These are phyloP conservation scores for Panulirus ornatus DNA, from an alignment of 1,140 invertebrate species.

Conservation along the genomic window DNA sequence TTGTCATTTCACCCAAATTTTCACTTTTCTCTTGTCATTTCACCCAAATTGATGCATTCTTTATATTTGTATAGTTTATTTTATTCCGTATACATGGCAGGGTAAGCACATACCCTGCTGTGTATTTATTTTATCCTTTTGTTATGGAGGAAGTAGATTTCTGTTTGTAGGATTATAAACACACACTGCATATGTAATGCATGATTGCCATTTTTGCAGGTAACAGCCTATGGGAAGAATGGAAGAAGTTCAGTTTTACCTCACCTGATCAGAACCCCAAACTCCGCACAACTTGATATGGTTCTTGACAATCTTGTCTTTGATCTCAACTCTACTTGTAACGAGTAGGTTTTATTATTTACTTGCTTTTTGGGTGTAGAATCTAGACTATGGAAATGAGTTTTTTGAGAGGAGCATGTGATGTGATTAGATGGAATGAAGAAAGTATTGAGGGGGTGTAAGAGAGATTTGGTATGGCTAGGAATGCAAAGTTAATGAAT, in stretches of 20 bases:
- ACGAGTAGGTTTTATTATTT: conserved; percentile 20
- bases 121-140: too few relatives aligned
- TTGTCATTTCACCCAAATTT: too few relatives aligned
- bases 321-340: conserved; percentile 2
- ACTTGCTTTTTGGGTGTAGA: neutral
- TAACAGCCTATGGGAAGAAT: conserved; percentile 38
- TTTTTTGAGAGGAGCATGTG: too few relatives aligned
- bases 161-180: neutral
- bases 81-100: too few relatives aligned
- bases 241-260: conserved; percentile 48
- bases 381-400: too few relatives aligned
- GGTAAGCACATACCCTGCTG: too few relatives aligned
- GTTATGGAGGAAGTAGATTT: neutral
- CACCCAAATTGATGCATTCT: neutral
- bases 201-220: conserved; percentile 26
- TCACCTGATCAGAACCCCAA: conserved; percentile 34
- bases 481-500: too few relatives aligned
- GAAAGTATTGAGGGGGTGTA: too few relatives aligned
- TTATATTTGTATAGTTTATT: neutral
- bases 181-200: too few relatives aligned
- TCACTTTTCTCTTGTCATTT: too few relatives aligned
- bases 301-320: conserved; percentile 37
- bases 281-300: conserved; percentile 43
- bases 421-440: too few relatives aligned
- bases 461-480: too few relatives aligned